phyloP scores from a whole-genome alignment of 1,140 invertebrate species.

The Drosophila mojavensis region DNA sequence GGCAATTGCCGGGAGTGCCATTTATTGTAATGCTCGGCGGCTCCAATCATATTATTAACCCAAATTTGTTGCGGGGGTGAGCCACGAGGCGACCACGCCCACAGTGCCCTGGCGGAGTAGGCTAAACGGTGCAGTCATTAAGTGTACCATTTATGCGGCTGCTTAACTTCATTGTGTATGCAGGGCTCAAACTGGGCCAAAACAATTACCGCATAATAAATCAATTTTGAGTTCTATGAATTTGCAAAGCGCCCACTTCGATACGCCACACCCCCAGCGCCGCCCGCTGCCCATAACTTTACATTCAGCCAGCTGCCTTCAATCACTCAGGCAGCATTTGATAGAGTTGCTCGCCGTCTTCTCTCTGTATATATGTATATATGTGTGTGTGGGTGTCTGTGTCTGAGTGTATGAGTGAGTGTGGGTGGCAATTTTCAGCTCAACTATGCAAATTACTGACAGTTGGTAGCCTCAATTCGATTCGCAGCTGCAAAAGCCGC shows the following conservation, averaged over 20 bases:
- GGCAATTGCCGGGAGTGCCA: constrained; percentile 25
- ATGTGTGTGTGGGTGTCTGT: constrained; percentile 3
- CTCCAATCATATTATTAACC: constrained; percentile 66
- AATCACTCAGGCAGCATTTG: constrained; percentile 48
- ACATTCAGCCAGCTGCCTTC: constrained; percentile 31
- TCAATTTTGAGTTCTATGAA: constrained; percentile 71
- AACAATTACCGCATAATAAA: constrained; percentile 80
- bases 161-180: constrained; percentile 57
- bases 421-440: constrained; percentile 66
- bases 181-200: constrained; percentile 69
- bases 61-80: constrained; percentile 18
- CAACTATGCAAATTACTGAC: constrained; percentile 76
- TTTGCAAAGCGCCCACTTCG: constrained; percentile 42
- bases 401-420: constrained; percentile 23
- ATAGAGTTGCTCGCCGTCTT: constrained; percentile 39
- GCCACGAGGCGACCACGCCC: constrained; percentile 10
- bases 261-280: background rate
- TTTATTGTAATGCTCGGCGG: constrained; percentile 61
- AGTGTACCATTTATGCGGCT: constrained; percentile 43
- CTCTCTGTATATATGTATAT: background rate
- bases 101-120: background rate
- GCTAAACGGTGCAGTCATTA: constrained; percentile 47
- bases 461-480: constrained; percentile 75
- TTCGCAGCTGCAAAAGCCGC: constrained; percentile 49
- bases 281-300: constrained; percentile 4